Evolutionary conservation across 2,888 invertebrate genomes (phyloP), one percentile per base, ranked within the genome.

Genomic region (Pseudococcus jackbeardsleyi): DNA sequence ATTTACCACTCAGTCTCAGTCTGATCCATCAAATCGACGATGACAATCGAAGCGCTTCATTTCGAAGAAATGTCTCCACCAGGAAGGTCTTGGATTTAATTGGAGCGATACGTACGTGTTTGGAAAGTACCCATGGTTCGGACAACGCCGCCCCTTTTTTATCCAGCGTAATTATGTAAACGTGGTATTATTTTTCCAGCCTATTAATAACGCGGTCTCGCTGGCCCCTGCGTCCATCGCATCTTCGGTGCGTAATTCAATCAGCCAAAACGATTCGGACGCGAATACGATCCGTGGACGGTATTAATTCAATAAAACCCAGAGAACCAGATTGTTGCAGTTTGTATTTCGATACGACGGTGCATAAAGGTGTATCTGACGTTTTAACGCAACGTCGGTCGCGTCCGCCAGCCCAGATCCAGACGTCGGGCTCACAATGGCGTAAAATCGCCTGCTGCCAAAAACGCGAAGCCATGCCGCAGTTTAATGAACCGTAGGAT

Each of bases 361-460:
- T 4, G 46, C 42, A 42, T 42, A 42, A 42, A 42, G 42, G 42
- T 42, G 9, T 42, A 6, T 42, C 79, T 42, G 46, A 46, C 46
- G 46, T 46, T 46, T 72, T 82, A 82, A 82, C 79, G 79, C 79
- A 82, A 82, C 79, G 33, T 72, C 72, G 72, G 17, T 64, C 64
- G 72, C 17, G 42, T 72, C 68, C 26, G 68, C 22, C 26, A 42
- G 68, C 26, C 11, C 54, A 54, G n/a, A 54, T 82, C 79, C 19
- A 72, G 72, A 82, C 79, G 46, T 82, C 17, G 79, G 33, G 39
- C 77, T 77, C 33, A 82, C 79, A 82, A 82, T 82, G 79, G 79
- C 79, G 79, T 82, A 82, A 82, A 82, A 82, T 82, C 46, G 46
- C 64, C 64, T 22, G 79, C 79, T 82, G 72, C 79, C 79, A 46